Evolutionary conservation across 1,140 invertebrate species (phyloP), one percentile per base, ranked within the genome.

Genomic region (Dinothrombium tinctorium): DNA sequence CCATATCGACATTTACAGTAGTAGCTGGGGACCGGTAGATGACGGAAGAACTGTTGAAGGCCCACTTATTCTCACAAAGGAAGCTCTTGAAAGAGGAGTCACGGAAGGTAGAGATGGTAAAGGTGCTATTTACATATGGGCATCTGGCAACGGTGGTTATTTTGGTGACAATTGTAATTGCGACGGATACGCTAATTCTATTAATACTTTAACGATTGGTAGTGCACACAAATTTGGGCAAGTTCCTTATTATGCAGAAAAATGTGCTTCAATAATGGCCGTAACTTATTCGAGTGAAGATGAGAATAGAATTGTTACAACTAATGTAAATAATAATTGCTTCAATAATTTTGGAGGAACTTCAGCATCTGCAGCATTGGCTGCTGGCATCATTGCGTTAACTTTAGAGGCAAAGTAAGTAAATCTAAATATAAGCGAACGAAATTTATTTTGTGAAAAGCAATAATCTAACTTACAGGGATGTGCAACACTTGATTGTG

Each of bases 1-100:
- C 48, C 81, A 92, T 59, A 83, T 95, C 42, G 82, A 92, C 54
- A 84, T 95, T 47, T 92, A 90, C 59, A 86, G 80, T 50, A 84
- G 86, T 0, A 89, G 83, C 0, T 95, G 87, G 87, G 87, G 83
- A 6, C 39, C 39, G 7, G 23, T 67, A 37, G 83, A 90, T 57
- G 74, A 89, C 58, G 84, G 83, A 0, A 66, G 68, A 53, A 83
- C 76, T 19, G 72, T 90, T 0, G 84, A 89, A 57, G 80, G 76
- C 6, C 83, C 84, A 1, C 80, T 81, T 22, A 66, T 68, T 36
- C 62, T 89, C 0, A 77, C 80, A 0, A 52, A 57, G 21, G 69
- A 74, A 55, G 80, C 82, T 4, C 62, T 90, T 11, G 59, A 71
- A 53, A 65, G 70, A 45, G 82, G 82, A 24, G 63, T 77, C 20